A percentile compares a stretch with the other conserved stretches of the same genome.
Conservation (phyloP, 2,797 vertebrate genomes). For the Dermochelys coriacea region DNA sequence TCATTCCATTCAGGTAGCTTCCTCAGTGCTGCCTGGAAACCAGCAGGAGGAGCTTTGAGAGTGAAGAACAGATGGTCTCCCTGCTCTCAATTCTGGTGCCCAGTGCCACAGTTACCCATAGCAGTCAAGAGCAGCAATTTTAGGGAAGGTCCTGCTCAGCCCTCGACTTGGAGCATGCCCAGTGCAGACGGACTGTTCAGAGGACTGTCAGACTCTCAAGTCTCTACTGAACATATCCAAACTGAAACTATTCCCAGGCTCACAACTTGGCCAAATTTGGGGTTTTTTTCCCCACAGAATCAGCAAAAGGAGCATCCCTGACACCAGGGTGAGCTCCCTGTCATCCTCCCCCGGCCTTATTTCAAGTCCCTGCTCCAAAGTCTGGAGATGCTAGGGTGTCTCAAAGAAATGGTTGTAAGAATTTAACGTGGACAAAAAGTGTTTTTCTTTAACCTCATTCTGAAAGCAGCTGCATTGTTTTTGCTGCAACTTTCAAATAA, state of each 20-base stretch:
- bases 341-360: neutral
- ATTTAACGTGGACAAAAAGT: neutral
- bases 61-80: neutral
- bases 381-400: neutral
- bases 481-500: neutral
- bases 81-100: neutral
- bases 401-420: neutral
- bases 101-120: neutral
- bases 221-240: neutral
- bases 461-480: neutral
- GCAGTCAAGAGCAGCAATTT: neutral
- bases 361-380: neutral
- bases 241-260: neutral
- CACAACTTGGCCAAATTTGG: neutral
- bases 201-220: neutral
- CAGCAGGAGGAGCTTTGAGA: neutral
- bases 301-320: neutral
- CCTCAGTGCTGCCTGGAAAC: neutral
- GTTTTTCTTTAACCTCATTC: neutral
- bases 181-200: neutral
- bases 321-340: neutral
- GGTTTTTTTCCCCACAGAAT: neutral
- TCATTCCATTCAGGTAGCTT: neutral
- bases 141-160: neutral
- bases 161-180: neutral